phyloP scores from a whole-genome alignment of 1,140 invertebrate species.

The Epicauta chinensis region DNA sequence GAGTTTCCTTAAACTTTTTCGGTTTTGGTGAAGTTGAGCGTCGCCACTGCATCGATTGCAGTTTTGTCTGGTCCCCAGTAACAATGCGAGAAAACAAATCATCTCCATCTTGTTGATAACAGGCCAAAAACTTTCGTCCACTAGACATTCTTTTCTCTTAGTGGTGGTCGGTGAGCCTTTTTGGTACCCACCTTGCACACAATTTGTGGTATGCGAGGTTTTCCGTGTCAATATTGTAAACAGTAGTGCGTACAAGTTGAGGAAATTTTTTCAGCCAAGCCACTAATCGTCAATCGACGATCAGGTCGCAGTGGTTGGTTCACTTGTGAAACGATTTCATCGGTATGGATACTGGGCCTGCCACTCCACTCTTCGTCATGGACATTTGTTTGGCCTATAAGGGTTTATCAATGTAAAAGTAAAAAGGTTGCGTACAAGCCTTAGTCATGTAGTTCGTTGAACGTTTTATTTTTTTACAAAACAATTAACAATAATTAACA shows the following conservation, averaged over 20 bases:
- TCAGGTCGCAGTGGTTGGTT: not conserved
- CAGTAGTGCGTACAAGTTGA: not conserved
- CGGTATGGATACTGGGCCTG: not conserved
- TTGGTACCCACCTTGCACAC: not conserved
- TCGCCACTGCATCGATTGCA: not conserved
- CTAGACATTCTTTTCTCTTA: not conserved
- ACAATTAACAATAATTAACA: too few relatives aligned
- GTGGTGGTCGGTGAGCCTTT: not conserved
- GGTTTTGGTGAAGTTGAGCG: not conserved
- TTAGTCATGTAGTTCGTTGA: too few relatives aligned
- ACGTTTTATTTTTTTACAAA: too few relatives aligned
- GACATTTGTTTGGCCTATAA: not conserved
- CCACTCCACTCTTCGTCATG: not conserved
- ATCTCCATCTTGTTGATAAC: conserved; percentile 1
- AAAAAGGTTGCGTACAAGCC: too few relatives aligned
- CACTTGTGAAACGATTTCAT: conserved; percentile 1
- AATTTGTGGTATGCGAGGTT: not conserved
- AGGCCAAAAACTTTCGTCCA: not conserved
- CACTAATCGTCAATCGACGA: not conserved
- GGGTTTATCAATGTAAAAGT: too few relatives aligned
- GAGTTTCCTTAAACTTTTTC: not conserved
- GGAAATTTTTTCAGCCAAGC: not conserved
- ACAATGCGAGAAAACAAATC: not conserved
- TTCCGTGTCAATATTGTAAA: not conserved
- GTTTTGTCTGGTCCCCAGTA: not conserved